A percentile compares a stretch with the other conserved stretches of the same genome.
Evolutionary conservation across 2,888 invertebrate species (phyloP).

Genomic region (Ophion slaviceki): DNA sequence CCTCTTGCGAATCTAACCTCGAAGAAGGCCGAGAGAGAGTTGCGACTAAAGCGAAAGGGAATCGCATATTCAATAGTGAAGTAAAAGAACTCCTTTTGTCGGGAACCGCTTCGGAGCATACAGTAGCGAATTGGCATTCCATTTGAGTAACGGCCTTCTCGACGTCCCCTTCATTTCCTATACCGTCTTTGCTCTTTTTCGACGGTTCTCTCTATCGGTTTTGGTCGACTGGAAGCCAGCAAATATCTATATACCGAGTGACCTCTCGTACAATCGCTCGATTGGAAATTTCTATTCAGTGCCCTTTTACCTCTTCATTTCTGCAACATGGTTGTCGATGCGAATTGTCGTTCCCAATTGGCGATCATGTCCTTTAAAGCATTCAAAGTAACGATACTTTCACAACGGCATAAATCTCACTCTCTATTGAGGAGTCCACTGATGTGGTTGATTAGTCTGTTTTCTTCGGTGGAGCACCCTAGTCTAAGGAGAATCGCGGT

Average conservation of each 20-base stretch:
- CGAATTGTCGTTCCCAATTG: background rate
- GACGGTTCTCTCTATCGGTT: conserved; percentile 41
- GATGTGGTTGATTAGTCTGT: too few relatives aligned
- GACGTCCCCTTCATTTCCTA: conserved; percentile 54
- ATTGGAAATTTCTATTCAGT: conserved; percentile 29
- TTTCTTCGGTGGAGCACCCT: background rate
- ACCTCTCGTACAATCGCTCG: conserved; percentile 16
- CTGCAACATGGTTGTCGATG: background rate
- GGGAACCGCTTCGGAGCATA: conserved; percentile 70
- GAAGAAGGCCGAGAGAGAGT: conserved; percentile 39
- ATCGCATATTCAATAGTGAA: conserved; percentile 78
- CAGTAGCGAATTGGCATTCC: conserved; percentile 77
- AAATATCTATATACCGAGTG: conserved; percentile 44
- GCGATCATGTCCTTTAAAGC: background rate
- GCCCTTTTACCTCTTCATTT: background rate
- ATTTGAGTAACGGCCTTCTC: conserved; percentile 75
- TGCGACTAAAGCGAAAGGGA: conserved; percentile 62
- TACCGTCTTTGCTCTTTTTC: conserved; percentile 57
- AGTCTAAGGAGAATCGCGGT: background rate
- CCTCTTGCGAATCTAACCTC: conserved; percentile 42
- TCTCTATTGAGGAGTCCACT: background rate
- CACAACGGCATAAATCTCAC: background rate
- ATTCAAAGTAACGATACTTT: background rate
- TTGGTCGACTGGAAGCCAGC: conserved; percentile 11
- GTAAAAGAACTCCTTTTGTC: conserved; percentile 80